Conservation (phyloP, 1,140 invertebrate species). For the Ephestia elutella region DNA sequence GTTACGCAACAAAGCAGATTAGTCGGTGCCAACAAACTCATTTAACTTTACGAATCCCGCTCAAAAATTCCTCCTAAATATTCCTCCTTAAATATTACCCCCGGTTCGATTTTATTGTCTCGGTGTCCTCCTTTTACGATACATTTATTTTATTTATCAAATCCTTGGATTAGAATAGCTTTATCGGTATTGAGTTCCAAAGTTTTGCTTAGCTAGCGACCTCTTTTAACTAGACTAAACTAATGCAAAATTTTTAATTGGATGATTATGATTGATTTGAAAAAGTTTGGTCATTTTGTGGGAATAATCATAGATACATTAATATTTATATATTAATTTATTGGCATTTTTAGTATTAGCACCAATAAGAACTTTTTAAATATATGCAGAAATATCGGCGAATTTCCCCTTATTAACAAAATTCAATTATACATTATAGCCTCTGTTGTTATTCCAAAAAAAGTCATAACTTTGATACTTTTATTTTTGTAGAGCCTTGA, state of each 20-base stretch:
- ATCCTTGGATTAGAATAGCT: slow-evolving; percentile 42
- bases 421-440: too few relatives aligned
- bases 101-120: slow-evolving; percentile 65
- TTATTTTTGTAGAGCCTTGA: too few relatives aligned
- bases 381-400: too few relatives aligned
- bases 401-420: too few relatives aligned
- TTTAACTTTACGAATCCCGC: slow-evolving; percentile 62
- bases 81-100: slow-evolving; percentile 51
- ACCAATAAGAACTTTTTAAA: too few relatives aligned
- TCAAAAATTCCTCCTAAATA: slow-evolving; percentile 60
- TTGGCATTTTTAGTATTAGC: too few relatives aligned
- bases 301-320: too few relatives aligned
- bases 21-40: slow-evolving; percentile 58
- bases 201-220: not conserved
- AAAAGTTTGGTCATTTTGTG: too few relatives aligned
- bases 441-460: too few relatives aligned
- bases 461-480: too few relatives aligned
- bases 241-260: not conserved
- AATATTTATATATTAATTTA: too few relatives aligned
- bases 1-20: slow-evolving; percentile 51
- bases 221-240: not conserved
- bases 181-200: slow-evolving; percentile 14
- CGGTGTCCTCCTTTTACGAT: slow-evolving; percentile 50
- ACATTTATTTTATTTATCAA: slow-evolving; percentile 64
- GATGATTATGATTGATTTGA: too few relatives aligned